Evolutionary conservation across 2,797 vertebrate species (phyloP).

Genomic region (Poliocrania exsul): DNA sequence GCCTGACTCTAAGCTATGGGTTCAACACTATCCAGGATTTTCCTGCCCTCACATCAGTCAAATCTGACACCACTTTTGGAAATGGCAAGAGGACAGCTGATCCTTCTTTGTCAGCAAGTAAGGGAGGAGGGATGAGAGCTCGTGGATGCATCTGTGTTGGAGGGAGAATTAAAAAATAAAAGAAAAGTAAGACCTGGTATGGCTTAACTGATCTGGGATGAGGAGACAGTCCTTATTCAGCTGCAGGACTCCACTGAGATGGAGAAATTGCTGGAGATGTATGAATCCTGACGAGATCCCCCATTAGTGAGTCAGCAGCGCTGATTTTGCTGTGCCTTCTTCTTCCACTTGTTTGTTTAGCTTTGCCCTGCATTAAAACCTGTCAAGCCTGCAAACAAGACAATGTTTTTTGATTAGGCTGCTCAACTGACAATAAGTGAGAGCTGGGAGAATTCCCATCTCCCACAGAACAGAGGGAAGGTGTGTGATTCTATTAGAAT

Average conservation of each 20-base stretch:
- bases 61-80: constrained; percentile 7
- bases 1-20: not conserved
- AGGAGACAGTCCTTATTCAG: not conserved
- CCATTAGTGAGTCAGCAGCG: not conserved
- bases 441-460: not conserved
- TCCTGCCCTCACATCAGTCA: not conserved
- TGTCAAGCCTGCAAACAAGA: constrained; percentile 7
- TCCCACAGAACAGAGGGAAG: not conserved
- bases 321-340: constrained; percentile 3
- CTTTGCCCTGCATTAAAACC: constrained; percentile 47
- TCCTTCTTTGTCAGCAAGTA: not conserved
- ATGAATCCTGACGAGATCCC: not conserved
- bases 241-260: constrained; percentile 23
- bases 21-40: not conserved
- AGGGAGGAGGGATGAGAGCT: not conserved
- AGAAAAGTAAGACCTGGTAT: not conserved
- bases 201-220: constrained; percentile 46
- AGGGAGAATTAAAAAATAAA: not conserved
- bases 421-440: not conserved
- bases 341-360: constrained; percentile 24
- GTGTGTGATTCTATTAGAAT: not conserved
- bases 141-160: not conserved
- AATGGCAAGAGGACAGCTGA: not conserved
- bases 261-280: constrained; percentile 45
- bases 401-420: constrained; percentile 19